Conservation (phyloP, 2,888 invertebrate species). For the Keiferia lycopersicella region DNA sequence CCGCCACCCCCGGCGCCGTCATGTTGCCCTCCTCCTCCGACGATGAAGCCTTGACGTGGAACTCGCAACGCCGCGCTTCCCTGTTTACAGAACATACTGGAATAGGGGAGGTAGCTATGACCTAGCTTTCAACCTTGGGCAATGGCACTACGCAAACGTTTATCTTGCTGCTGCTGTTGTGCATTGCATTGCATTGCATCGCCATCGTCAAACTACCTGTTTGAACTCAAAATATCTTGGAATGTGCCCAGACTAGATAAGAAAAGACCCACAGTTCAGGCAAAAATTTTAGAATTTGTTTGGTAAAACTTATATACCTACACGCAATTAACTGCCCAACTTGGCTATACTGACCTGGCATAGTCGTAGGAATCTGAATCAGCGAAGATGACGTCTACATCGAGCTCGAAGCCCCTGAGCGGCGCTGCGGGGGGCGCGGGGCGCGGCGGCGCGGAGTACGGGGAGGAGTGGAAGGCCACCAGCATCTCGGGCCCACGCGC, state of each 20-base stretch:
- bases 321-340: too few relatives aligned
- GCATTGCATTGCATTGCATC: too few relatives aligned
- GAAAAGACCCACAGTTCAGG: too few relatives aligned
- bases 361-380: slow-evolving; percentile 94
- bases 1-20: slow-evolving; percentile 69
- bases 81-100: slow-evolving; percentile 40
- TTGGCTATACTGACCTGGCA: slow-evolving; percentile 71
- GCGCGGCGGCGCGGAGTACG: slow-evolving; percentile 89
- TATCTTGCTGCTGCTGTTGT: too few relatives aligned
- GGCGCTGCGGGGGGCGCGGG: slow-evolving; percentile 82
- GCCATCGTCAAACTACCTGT: too few relatives aligned
- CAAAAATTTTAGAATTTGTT: too few relatives aligned
- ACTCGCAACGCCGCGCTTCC: slow-evolving; percentile 84
- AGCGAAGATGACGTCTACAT: slow-evolving; percentile 92
- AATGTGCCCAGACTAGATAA: too few relatives aligned
- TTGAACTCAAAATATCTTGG: too few relatives aligned
- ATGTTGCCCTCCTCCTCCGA: slow-evolving; percentile 78
- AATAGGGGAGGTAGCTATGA: too few relatives aligned
- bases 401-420: slow-evolving; percentile 89
- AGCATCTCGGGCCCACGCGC: slow-evolving; percentile 90
- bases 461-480: slow-evolving; percentile 93
- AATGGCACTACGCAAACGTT: too few relatives aligned
- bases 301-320: too few relatives aligned
- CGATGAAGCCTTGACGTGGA: slow-evolving; percentile 88
- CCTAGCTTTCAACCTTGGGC: too few relatives aligned